These are phyloP conservation scores for Hiodon alosoides DNA, from an alignment of 2,113 vertebrate species.

Conservation along the genomic window DNA sequence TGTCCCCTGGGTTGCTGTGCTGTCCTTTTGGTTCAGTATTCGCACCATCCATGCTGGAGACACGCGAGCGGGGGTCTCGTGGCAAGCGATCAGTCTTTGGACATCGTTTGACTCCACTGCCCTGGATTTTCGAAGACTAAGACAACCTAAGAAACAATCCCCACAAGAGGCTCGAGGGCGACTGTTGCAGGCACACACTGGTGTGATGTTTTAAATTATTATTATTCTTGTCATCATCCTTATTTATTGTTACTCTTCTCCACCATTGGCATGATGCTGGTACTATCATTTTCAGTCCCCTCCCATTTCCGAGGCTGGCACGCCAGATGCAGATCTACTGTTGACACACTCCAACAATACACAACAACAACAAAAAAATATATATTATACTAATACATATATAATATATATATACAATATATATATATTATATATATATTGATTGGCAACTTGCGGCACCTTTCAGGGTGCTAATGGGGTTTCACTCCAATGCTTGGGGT, in stretches of 20 bases:
- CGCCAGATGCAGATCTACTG: conserved; percentile 59
- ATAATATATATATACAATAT: conserved; percentile 33
- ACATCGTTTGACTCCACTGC: conserved; percentile 42
- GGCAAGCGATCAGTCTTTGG: conserved; percentile 65
- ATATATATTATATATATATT: conserved; percentile 43
- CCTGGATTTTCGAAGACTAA: conserved; percentile 30
- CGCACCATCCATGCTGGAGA: conserved; percentile 15
- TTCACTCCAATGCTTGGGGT: conserved; percentile 4
- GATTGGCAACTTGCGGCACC: conserved; percentile 82
- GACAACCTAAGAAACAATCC: conserved; percentile 61
- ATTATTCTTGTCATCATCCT: conserved; percentile 31
- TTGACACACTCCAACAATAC: conserved; percentile 76
- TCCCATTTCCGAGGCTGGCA: conserved; percentile 71
- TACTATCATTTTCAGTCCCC: conserved; percentile 61
- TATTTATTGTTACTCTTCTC: conserved; percentile 37
- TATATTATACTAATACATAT: conserved; percentile 23
- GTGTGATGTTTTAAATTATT: conserved; percentile 66
- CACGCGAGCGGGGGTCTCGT: conserved; percentile 19
- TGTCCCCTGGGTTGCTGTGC: conserved; percentile 18
- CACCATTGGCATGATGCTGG: conserved; percentile 84
- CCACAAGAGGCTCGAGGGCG: conserved; percentile 68
- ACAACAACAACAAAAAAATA: conserved; percentile 64
- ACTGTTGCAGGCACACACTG: conserved; percentile 90
- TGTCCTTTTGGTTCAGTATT: conserved; percentile 23
- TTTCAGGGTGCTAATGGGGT: conserved; percentile 63